Percentiles rank a stretch among this genome's conserved stretches.
Evolutionary conservation across 1,140 invertebrate genomes (phyloP).

Genomic region (Rhizoglyphus robini): DNA sequence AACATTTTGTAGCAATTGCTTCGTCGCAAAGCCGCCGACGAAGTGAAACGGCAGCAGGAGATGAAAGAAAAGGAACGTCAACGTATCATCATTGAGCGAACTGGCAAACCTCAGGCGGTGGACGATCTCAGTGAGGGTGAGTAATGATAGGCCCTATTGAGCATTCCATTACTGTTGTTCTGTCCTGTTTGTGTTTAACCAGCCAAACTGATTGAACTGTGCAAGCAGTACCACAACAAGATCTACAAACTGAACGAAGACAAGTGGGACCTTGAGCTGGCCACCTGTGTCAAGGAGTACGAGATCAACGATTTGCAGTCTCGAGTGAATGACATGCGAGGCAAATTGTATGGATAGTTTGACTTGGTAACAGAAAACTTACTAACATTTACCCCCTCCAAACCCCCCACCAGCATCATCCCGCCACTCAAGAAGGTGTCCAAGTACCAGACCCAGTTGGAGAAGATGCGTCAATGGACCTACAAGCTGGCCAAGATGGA

Average conservation of each 20-base stretch:
- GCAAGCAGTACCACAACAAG: constrained; percentile 86
- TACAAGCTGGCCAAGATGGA: constrained; percentile 19
- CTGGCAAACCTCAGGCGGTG: not conserved
- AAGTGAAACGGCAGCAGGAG: constrained; percentile 20
- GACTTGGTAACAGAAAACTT: no score
- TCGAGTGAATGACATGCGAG: constrained; percentile 20
- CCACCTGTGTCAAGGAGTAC: constrained; percentile 44
- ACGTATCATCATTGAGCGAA: constrained; percentile 8
- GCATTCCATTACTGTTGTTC: not conserved
- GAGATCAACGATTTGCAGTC: constrained; percentile 36
- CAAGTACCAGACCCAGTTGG: constrained; percentile 15
- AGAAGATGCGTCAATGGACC: constrained; percentile 18
- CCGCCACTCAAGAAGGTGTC: constrained; percentile 18
- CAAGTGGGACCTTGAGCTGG: constrained; percentile 84
- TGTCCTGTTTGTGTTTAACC: not conserved
- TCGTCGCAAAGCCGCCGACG: constrained; percentile 20
- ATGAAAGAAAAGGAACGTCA: constrained; percentile 13
- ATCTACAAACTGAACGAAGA: constrained; percentile 91
- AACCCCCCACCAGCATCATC: constrained; percentile 12
- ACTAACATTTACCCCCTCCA: no score
- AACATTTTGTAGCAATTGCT: constrained; percentile 20
- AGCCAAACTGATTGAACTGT: not conserved
- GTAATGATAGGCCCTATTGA: constrained; percentile 36
- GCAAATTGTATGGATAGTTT: constrained; percentile 16
- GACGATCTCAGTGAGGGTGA: not conserved